These are phyloP conservation scores for Lepidurus packardi DNA, from an alignment of 1,140 invertebrate species.

Conservation along the genomic window DNA sequence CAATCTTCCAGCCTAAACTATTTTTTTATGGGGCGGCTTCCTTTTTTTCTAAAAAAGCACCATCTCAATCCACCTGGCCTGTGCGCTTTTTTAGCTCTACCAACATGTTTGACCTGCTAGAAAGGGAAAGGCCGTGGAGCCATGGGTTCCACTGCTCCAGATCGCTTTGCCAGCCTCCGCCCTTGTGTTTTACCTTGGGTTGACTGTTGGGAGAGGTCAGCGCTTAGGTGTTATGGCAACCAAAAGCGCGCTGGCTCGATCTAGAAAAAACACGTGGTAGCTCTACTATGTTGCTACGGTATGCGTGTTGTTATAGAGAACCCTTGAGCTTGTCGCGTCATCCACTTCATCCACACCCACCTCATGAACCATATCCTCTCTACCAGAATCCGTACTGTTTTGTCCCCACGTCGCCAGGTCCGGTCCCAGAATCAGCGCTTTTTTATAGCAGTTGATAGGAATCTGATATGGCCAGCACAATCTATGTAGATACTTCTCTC, in stretches of 20 bases:
- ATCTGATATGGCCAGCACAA: neutral
- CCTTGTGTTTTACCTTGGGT: conserved; percentile 21
- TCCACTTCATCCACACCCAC: neutral
- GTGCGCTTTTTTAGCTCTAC: neutral
- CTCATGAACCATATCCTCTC: neutral
- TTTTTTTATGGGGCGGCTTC: neutral
- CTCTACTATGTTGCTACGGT: neutral
- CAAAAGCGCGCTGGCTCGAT: neutral
- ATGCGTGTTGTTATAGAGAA: neutral
- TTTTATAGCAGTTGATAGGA: neutral
- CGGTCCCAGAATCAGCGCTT: neutral
- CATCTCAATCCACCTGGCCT: neutral
- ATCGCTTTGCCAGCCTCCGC: conserved; percentile 9
- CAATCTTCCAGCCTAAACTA: neutral
- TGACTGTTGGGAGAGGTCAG: neutral
- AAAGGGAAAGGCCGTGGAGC: conserved; percentile 14
- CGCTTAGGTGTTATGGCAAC: neutral
- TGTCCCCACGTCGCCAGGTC: too few species aligned
- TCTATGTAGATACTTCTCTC: neutral
- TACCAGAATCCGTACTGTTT: too few species aligned
- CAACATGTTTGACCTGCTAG: neutral
- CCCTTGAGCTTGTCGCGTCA: neutral
- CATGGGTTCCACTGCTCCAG: conserved; percentile 6
- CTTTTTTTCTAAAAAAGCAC: neutral
- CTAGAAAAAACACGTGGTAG: conserved; percentile 15